Base-by-base conservation (phyloP, 2,797 vertebrate species). In the Gobio occitaniae region DNA sequence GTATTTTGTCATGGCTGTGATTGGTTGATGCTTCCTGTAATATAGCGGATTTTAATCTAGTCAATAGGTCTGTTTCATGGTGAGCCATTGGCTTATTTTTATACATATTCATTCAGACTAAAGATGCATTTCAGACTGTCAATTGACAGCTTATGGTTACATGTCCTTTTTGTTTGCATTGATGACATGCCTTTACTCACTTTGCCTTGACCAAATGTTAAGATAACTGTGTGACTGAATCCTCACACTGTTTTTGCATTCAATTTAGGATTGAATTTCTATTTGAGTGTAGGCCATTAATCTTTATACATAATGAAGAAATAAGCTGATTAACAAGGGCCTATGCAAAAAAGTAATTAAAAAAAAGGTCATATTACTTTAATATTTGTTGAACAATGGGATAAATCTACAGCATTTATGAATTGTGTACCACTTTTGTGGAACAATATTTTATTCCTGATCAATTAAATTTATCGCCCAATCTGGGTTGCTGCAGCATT, bases 71-170 rank as follows among this genome's bases (percentile, higher is more conserved):
- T 72, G 90, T 88, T 87, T 90, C 89, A 92, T 85, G 83, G 32
- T 83, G 84, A 88, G 81, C 78, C 61, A 63, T 81, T 70, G 78
- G 84, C 90, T 83, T 92, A 71, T 89, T 90, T 91, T 87, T 89
- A 77, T 84, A 83, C 84, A 88, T 93, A 90, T 91, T 92, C 80
- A 84, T 88, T 87, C 84, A 36, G 87, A 86, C 81, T 90, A 15
- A 77, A 69, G 38, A 61, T 89, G 86, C 91, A 92, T 86, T 90
- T 90, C 79, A 89, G 93, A 90, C 90, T 89, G 90, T 89, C 54
- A 21, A 4, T 88, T 90, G 85, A 92, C 93, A 92, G 91, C 90
- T 93, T 94, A 90, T 91, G 88, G 90, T 89, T 65, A 63, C 47
- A 71, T 16, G 29, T 82, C 59, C 38, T 48, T 25, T 59, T 70